Percentiles rank a stretch among this genome's conserved stretches.
Conservation (phyloP, 1,140 invertebrate species). For the Megalonaias nervosa region DNA sequence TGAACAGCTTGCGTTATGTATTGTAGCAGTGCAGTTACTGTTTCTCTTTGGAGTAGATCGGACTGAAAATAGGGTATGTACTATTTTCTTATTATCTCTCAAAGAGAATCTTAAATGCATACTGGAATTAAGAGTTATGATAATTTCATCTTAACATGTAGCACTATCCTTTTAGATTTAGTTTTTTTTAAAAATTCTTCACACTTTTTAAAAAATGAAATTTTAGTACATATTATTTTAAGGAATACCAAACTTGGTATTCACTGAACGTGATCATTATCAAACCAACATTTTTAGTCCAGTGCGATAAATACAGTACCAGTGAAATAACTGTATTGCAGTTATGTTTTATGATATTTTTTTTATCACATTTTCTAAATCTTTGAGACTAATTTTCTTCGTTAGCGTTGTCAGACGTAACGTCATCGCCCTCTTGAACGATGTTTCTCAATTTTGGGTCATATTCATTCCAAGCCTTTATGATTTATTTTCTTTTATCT, state of each 20-base stretch:
- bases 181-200: not conserved
- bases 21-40: constrained; percentile 55
- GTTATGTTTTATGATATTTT: no score
- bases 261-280: not conserved
- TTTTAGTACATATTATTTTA: not conserved
- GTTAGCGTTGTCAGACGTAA: no score
- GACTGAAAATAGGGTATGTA: constrained; percentile 46
- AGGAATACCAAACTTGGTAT: not conserved
- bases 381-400: no score
- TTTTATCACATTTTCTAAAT: no score
- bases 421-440: no score
- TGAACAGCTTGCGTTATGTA: constrained; percentile 56
- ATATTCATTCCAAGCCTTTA: no score
- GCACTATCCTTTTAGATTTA: not conserved
- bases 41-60: constrained; percentile 58
- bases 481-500: no score
- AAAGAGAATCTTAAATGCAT: not conserved
- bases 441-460: no score
- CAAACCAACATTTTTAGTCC: no score
- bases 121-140: not conserved
- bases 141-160: not conserved
- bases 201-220: not conserved
- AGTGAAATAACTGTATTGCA: no score
- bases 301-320: no score
- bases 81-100: not conserved